Base-by-base conservation (phyloP, 37 sponge, comb jelly and placozoan genomes). In the Geodia barretti region DNA sequence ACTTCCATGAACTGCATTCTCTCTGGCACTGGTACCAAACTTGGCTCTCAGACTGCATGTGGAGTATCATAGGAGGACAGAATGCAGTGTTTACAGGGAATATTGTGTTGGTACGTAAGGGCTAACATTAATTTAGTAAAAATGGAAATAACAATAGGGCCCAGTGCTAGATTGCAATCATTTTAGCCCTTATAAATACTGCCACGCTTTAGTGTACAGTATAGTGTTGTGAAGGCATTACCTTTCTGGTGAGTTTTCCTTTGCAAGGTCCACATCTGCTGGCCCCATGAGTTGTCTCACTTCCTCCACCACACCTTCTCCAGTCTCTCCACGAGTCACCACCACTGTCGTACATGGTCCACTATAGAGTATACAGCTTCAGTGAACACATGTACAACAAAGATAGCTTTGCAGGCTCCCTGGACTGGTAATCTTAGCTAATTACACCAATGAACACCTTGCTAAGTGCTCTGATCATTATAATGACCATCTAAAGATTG, bases 1-100 rank as follows among this genome's bases (percentile, higher is more conserved):
- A 84, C 97, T 93, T 65, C 90, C 95, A 84, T 99, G 99, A 11
- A 99, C 77, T 14, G 95, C 99, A 90, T 99, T 99, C 90, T 70
- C 79, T 47, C 64, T 92, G 8, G 84, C 74, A 41, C 87, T 88
- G 28, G 84, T 94, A 20, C 97, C 95, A 86, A 82, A 99, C 75
- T 76, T 74, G 4, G 97, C 95, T 21, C 99, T 83, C n/a, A 98
- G 43, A 65, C 97, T 95, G 69, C 47, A 14, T n/a, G n/a, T n/a
- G n/a, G n/a, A n/a, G n/a, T n/a, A n/a, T n/a, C n/a, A n/a, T n/a
- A n/a, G n/a, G n/a, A n/a, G n/a, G n/a, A n/a, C n/a, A n/a, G n/a
- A n/a, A n/a, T n/a, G 14, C 14, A 47, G 54, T 47, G 54, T 47
- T 47, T 47, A 14, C 7, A 47, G 54, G 14, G 54, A 47, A 47